These are phyloP conservation scores for Paguma larvata DNA, from an alignment of 2,797 vertebrate genomes.

Conservation along the genomic window DNA sequence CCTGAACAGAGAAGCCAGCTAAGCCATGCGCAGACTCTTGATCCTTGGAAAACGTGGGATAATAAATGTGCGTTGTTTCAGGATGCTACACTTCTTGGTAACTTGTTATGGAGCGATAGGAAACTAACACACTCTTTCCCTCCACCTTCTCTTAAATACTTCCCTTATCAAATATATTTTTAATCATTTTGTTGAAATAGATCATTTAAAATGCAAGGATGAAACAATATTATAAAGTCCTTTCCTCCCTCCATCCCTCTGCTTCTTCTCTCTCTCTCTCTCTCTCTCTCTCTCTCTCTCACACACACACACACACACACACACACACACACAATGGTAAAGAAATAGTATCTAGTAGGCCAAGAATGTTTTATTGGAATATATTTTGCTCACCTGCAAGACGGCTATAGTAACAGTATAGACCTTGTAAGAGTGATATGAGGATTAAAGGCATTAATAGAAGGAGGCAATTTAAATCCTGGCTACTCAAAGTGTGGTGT, in stretches of 20 bases:
- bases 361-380: not conserved
- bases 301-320: too few species aligned
- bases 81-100: not conserved
- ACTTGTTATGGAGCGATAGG: not conserved
- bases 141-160: not conserved
- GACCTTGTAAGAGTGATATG: not conserved
- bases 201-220: constrained; percentile 16
- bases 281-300: not conserved
- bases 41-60: not conserved
- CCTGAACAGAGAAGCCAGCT: not conserved
- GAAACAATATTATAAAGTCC: constrained; percentile 4
- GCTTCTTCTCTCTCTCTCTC: too few species aligned
- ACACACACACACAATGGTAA: not conserved
- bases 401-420: not conserved
- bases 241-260: not conserved
- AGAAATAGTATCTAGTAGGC: constrained; percentile 7
- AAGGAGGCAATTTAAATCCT: not conserved
- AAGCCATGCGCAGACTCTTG: not conserved
- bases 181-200: not conserved
- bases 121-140: constrained; percentile 3
- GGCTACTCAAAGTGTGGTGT: not conserved
- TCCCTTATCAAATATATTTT: not conserved
- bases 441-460: not conserved
- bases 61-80: not conserved
- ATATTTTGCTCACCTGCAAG: constrained; percentile 35